Evolutionary conservation across 2,888 invertebrate genomes (phyloP), one percentile per base, ranked within the genome.

Genomic region (Therioaphis trifolii): DNA sequence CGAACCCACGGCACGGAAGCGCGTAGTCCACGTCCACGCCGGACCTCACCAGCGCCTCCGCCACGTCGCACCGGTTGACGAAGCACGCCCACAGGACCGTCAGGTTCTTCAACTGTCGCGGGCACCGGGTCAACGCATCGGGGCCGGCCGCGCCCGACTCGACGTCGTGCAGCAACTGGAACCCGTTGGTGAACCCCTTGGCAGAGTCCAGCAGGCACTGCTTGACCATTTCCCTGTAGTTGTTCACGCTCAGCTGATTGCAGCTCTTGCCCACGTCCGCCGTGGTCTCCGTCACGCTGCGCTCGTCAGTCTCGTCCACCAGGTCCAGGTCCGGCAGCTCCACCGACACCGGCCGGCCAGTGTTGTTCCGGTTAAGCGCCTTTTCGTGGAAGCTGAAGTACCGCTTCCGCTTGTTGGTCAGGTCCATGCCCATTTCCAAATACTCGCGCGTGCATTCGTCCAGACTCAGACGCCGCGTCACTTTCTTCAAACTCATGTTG

Each of bases 371-470:
- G 61, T 63, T 40, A 4, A 63, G 4, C 4, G 49, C 49, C 14
- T 74, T 72, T 7, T 82, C 80, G 72, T 82, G 80, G 24, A 82
- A 72, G 24, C 80, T 82, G 5, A 72, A 82, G 15, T 82, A 82
- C 18, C 72, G n/a, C 18, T 82, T 82, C 5, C 29, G 71, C 5
- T 82, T 82, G 40, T 71, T 61, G 61, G 80, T 72, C 24, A 82
- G 21, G 24, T 82, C 80, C 80, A 82, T 82, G 43, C 80, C 80
- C 80, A 82, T 82, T 82, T 82, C 80, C 46, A 82, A 72, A 63
- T 82, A 82, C 49, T 82, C 80, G 58, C 72, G 80, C 12, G 80
- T 82, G 12, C 80, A 29, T n/a, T 82, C 61, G 49, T 82, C 80
- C 21, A 82, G 12, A 7, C 71, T 71, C 18, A 46, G 43, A 35